phyloP scores from a whole-genome alignment of 2,888 invertebrate species.

The Agrotis segetum region DNA sequence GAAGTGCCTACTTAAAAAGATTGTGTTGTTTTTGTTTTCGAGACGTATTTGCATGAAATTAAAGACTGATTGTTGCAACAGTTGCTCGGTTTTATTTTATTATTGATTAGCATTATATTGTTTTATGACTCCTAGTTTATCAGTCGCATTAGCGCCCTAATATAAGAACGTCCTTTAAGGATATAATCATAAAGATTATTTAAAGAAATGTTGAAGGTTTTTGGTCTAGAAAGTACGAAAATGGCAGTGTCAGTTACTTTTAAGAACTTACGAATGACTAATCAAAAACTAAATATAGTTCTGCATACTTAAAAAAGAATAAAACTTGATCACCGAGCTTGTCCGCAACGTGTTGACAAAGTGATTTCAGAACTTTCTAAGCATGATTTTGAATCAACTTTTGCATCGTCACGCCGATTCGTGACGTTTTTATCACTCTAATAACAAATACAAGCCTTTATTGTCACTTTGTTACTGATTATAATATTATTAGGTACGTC shows the following conservation, averaged over 20 bases:
- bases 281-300: no score
- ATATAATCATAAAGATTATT: slow-evolving; percentile 7
- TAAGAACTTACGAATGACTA: no score
- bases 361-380: neutral
- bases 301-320: no score
- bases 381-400: neutral
- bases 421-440: slow-evolving; percentile 1
- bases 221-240: neutral
- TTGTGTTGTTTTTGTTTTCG: slow-evolving; percentile 47
- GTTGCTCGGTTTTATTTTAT: slow-evolving; percentile 34
- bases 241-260: no score
- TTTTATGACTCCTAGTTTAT: slow-evolving; percentile 18
- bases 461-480: slow-evolving; percentile 1
- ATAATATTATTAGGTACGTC: neutral
- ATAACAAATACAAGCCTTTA: neutral
- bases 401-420: neutral
- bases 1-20: slow-evolving; percentile 49
- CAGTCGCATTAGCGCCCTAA: slow-evolving; percentile 5
- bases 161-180: slow-evolving; percentile 16
- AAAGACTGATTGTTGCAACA: slow-evolving; percentile 68
- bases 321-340: neutral
- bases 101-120: slow-evolving; percentile 32
- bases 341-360: neutral
- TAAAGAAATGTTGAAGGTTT: neutral
- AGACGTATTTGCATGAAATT: slow-evolving; percentile 59